Conservation (phyloP, 2,113 vertebrate genomes). For the Microtus oregoni region DNA sequence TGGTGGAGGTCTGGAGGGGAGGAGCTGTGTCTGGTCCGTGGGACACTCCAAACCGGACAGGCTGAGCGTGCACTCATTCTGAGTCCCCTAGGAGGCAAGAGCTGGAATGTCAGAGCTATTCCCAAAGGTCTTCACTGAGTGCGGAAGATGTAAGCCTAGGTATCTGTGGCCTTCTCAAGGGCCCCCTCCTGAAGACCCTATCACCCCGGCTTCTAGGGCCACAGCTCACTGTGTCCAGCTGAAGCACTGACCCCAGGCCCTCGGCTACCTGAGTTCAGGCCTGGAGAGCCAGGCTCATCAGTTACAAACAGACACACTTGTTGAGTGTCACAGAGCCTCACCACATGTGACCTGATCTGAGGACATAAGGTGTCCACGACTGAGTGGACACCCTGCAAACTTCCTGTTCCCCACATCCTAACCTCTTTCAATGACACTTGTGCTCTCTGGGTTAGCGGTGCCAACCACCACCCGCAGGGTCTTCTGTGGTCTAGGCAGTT, state of each 20-base stretch:
- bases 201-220: background rate
- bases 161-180: background rate
- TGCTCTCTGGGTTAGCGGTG: too few relatives aligned
- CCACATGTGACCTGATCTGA: too few relatives aligned
- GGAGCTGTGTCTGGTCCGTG: accelerated
- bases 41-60: background rate
- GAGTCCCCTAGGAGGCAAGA: background rate
- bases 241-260: background rate
- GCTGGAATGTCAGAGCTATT: background rate
- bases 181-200: accelerated
- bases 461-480: background rate
- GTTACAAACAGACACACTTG: background rate
- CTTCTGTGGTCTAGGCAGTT: background rate
- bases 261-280: background rate
- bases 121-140: background rate
- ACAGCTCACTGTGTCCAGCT: background rate
- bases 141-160: background rate
- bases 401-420: background rate
- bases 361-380: background rate
- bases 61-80: background rate
- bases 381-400: too few relatives aligned
- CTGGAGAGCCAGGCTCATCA: background rate
- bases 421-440: background rate
- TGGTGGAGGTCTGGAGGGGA: too few relatives aligned
- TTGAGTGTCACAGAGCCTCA: background rate